Conservation (phyloP, 1,140 invertebrate species). For the Calycopis cecrops region DNA sequence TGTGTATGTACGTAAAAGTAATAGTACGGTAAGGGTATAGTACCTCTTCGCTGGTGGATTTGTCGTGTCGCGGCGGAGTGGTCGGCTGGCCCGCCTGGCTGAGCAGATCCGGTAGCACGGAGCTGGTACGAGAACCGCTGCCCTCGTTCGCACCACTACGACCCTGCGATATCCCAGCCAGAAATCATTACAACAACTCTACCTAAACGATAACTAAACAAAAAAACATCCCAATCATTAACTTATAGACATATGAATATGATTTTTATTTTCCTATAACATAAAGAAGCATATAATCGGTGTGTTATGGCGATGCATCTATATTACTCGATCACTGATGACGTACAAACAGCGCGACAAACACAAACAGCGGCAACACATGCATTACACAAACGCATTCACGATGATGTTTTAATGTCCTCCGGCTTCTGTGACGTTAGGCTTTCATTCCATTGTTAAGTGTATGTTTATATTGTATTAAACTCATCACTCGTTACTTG, state of each 20-base stretch:
- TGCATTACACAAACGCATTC: constrained; percentile 63
- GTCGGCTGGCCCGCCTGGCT: constrained; percentile 89
- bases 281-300: constrained; percentile 3
- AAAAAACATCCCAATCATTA: constrained; percentile 1
- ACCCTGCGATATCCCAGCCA: constrained; percentile 32
- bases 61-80: constrained; percentile 91
- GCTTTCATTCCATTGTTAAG: constrained; percentile 59
- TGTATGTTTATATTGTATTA: constrained; percentile 40
- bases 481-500: constrained; percentile 37
- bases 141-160: constrained; percentile 79
- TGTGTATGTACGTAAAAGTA: no score
- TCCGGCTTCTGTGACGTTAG: constrained; percentile 55
- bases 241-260: neutral
- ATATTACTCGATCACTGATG: neutral
- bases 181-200: constrained; percentile 1
- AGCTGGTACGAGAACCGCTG: constrained; percentile 86
- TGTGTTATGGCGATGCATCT: constrained; percentile 5
- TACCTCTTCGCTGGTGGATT: constrained; percentile 96
- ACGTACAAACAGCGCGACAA: constrained; percentile 44
- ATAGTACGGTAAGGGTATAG: neutral
- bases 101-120: constrained; percentile 94
- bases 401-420: constrained; percentile 43
- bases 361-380: constrained; percentile 64
- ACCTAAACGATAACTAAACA: constrained; percentile 13
- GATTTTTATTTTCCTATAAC: neutral